Percentiles rank a stretch among this genome's conserved stretches.
phyloP scores from a whole-genome alignment of 2,113 vertebrate genomes.

The Macheiramphus alcinus region DNA sequence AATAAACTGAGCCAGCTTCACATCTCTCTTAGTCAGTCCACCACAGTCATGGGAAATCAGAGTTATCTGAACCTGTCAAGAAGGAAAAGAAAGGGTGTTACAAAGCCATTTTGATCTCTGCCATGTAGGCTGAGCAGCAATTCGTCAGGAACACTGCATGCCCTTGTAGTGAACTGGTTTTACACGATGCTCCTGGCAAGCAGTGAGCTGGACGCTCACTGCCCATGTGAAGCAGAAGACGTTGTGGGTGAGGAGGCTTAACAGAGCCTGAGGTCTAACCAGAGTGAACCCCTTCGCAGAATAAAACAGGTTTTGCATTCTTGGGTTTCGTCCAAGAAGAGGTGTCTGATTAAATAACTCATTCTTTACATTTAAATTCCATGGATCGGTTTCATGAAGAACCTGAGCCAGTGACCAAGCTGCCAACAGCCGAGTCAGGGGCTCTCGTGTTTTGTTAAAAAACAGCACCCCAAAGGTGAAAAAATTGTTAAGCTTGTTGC shows the following conservation, averaged over 20 bases:
- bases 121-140: background rate
- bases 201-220: background rate
- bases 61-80: conserved; percentile 91
- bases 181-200: background rate
- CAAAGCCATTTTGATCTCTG: background rate
- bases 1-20: conserved; percentile 93
- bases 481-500: background rate
- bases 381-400: background rate
- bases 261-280: background rate
- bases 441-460: background rate
- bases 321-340: conserved; percentile 16
- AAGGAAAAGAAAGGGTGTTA: background rate
- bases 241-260: background rate
- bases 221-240: background rate
- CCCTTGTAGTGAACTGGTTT: background rate
- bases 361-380: background rate
- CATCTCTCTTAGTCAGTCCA: conserved; percentile 87
- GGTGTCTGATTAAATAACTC: conserved; percentile 11
- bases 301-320: background rate
- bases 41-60: conserved; percentile 90
- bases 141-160: accelerated
- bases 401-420: conserved; percentile 5
- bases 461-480: conserved; percentile 8
- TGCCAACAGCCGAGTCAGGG: background rate
- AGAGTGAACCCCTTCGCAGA: background rate